Conservation (phyloP, 2,888 invertebrate genomes). For the Sisyra nigra region DNA sequence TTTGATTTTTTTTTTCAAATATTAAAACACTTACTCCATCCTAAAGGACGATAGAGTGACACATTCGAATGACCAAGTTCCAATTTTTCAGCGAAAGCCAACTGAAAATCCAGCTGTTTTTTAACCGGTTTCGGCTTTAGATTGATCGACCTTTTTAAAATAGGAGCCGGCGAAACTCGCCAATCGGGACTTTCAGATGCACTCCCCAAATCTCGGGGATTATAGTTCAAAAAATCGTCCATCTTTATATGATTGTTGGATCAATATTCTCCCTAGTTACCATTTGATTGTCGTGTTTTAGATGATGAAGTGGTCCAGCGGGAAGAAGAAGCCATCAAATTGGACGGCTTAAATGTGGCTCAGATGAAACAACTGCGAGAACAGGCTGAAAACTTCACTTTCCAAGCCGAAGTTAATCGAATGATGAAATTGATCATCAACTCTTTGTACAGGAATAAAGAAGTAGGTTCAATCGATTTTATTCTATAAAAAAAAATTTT, state of each 20-base stretch:
- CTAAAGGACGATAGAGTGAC: slow-evolving; percentile 13
- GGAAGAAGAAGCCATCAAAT: slow-evolving; percentile 91
- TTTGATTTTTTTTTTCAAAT: neutral
- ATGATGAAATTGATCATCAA: slow-evolving; percentile 99
- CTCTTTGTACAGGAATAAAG: slow-evolving; percentile 96
- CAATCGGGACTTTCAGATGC: neutral
- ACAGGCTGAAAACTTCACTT: slow-evolving; percentile 72
- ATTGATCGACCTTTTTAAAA: slow-evolving; percentile 9
- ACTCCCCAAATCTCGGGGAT: no score
- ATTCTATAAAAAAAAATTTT: no score
- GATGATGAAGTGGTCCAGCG: slow-evolving; percentile 82
- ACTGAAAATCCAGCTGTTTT: slow-evolving; percentile 20
- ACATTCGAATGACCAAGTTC: slow-evolving; percentile 15
- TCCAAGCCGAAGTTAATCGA: slow-evolving; percentile 97
- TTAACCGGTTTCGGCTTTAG: slow-evolving; percentile 5
- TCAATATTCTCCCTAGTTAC: neutral
- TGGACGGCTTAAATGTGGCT: slow-evolving; percentile 88
- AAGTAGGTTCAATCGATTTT: slow-evolving; percentile 34
- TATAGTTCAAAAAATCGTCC: neutral
- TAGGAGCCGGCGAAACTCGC: slow-evolving; percentile 1
- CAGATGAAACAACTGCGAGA: slow-evolving; percentile 85
- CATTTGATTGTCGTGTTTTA: slow-evolving; percentile 18
- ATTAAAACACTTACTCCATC: slow-evolving; percentile 12
- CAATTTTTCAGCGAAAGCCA: slow-evolving; percentile 20
- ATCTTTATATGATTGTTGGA: neutral